Evolutionary conservation across 2,888 invertebrate genomes (phyloP).

Genomic region (Drosophila sordidula): DNA sequence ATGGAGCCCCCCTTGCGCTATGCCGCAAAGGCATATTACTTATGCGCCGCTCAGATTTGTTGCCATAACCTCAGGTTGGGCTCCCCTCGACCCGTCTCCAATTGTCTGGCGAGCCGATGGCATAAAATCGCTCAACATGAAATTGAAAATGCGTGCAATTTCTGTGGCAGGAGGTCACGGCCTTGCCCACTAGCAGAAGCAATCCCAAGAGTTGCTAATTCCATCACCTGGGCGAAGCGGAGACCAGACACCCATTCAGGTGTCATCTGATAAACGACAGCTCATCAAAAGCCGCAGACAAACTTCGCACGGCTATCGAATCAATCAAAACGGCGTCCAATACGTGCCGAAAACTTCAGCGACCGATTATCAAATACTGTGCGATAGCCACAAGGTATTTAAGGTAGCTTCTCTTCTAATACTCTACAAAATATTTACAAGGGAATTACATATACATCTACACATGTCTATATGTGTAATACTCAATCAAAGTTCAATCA

Average conservation of each 20-base stretch:
- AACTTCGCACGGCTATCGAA: conserved; percentile 26
- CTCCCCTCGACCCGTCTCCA: background rate
- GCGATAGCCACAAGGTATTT: background rate
- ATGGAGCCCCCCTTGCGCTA: background rate
- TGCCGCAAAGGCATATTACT: conserved; percentile 25
- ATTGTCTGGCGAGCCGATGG: conserved; percentile 30
- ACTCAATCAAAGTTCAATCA: conserved; percentile 5
- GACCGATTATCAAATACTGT: background rate
- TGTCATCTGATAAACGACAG: conserved; percentile 54
- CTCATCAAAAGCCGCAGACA: conserved; percentile 35
- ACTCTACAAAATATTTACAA: background rate
- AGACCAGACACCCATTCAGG: conserved; percentile 21
- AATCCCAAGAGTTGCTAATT: conserved; percentile 7
- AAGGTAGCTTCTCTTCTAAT: too few species aligned
- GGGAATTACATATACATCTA: background rate
- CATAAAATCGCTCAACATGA: conserved; percentile 53
- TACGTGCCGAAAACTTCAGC: background rate
- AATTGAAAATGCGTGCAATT: conserved; percentile 63
- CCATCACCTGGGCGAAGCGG: conserved; percentile 14
- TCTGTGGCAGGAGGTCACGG: conserved; percentile 32
- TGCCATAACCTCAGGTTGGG: conserved; percentile 54
- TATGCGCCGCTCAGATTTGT: conserved; percentile 58
- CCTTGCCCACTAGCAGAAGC: background rate
- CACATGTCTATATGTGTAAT: background rate
- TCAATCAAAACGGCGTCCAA: conserved; percentile 34